Evolutionary conservation across 2,797 vertebrate species (phyloP).

Genomic region (Sebastes paucispinis): DNA sequence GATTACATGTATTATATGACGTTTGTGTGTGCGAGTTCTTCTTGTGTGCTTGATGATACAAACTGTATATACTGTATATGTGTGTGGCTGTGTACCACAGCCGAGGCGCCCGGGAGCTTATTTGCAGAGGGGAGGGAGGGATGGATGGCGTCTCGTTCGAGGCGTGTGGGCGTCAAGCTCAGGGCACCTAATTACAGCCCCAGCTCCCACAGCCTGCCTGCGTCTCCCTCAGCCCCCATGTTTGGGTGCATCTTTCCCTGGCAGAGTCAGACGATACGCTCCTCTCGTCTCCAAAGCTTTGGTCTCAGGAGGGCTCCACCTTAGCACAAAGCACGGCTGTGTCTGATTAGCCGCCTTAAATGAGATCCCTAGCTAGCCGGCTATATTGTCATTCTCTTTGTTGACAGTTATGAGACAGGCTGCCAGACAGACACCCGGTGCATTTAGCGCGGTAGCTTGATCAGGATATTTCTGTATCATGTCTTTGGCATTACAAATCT

Average conservation of each 20-base stretch:
- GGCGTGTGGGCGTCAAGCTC: constrained; percentile 72
- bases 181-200: constrained; percentile 76
- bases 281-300: constrained; percentile 51
- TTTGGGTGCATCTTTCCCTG: constrained; percentile 74
- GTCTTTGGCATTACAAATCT: constrained; percentile 49
- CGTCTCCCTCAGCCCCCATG: constrained; percentile 66
- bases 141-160: constrained; percentile 53
- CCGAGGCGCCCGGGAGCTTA: constrained; percentile 49
- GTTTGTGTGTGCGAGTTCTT: background rate
- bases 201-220: constrained; percentile 58
- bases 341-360: constrained; percentile 74
- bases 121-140: constrained; percentile 58
- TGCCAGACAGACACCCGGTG: constrained; percentile 45
- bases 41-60: background rate
- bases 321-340: constrained; percentile 49
- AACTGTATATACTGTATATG: background rate
- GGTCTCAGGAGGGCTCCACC: constrained; percentile 72
- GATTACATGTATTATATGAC: background rate
- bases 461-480: constrained; percentile 49
- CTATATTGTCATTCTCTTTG: constrained; percentile 66
- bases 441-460: constrained; percentile 58
- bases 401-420: constrained; percentile 55
- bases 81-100: constrained; percentile 14
- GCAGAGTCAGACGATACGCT: constrained; percentile 62
- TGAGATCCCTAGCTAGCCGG: constrained; percentile 70